These are phyloP conservation scores for Euspilapteryx auroguttella DNA, from an alignment of 2,888 invertebrate genomes.

Conservation along the genomic window DNA sequence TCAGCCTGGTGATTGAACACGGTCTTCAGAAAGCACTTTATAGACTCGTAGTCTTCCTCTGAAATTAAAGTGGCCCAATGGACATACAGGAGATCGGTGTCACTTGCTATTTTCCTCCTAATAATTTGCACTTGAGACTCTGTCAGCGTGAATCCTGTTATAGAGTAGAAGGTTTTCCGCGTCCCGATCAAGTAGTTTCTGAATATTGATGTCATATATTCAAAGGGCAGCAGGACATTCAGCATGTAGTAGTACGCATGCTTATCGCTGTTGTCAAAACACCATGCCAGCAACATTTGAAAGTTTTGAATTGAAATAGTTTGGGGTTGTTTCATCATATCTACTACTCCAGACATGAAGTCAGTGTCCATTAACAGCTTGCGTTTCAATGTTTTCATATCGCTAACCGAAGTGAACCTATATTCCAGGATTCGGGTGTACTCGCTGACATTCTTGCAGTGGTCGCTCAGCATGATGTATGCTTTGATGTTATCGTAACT, in stretches of 20 bases:
- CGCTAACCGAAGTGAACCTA: neutral
- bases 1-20: neutral
- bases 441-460: neutral
- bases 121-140: neutral
- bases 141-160: neutral
- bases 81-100: neutral
- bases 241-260: neutral
- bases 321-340: no score
- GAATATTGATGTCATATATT: neutral
- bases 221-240: neutral
- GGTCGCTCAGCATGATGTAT: neutral
- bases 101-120: neutral
- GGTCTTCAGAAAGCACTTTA: neutral
- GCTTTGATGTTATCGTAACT: neutral
- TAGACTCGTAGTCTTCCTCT: neutral
- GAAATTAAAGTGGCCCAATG: neutral
- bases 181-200: constrained; percentile 1
- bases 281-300: neutral
- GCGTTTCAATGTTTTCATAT: neutral
- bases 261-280: neutral
- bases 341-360: neutral
- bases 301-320: no score
- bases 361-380: neutral
- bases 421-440: neutral
- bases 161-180: neutral